Base-by-base conservation (phyloP, 1,140 invertebrate species). In the Brachystomella parvula region DNA sequence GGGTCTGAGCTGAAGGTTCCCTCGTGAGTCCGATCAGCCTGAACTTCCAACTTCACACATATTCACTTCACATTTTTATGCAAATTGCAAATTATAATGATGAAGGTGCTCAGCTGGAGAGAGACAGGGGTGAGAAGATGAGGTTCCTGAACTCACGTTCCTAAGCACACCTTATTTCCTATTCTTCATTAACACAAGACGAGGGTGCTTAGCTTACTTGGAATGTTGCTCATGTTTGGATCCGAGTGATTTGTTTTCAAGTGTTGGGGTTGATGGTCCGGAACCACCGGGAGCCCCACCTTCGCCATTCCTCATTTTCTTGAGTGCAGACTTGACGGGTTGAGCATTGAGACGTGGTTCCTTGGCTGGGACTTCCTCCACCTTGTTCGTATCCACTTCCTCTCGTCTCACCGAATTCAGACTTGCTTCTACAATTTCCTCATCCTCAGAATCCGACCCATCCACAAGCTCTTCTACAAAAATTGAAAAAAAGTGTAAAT, bases 321-420 rank as follows among this genome's bases (percentile, higher is more conserved):
- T 94, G 47, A 94, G 81, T n/a, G 91, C 91, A 28, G 89, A 92
- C 76, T 94, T 94, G 56, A 92, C 82, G 64, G 91, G 91, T 80
- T 92, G 85, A 64, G 90, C 90, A 81, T 92, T 88, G 76, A 90
- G 87, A 75, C 75, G 74, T 32, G 77, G 76, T 79, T 92, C 90
- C 78, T 91, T 91, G 63, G 91, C 90, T 63, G 89, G 90, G 65
- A 94, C 92, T 79, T 93, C 89, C 77, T 94, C 90, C 35, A 92
- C 85, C 60, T 88, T 83, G 21, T 84, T 85, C 33, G 89, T 90
- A 76, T 92, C 89, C 30, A 65, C 59, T 35, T 69, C 71, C 3
- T 15, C 9, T 39, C 31, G 59, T 63, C 69, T 56, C 29, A 67
- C 39, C 33, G 60, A 69, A 39, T 68, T 73, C 62, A 61, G 57